Base-by-base conservation (phyloP, 2,797 vertebrate genomes). In the Spinus pinus region DNA sequence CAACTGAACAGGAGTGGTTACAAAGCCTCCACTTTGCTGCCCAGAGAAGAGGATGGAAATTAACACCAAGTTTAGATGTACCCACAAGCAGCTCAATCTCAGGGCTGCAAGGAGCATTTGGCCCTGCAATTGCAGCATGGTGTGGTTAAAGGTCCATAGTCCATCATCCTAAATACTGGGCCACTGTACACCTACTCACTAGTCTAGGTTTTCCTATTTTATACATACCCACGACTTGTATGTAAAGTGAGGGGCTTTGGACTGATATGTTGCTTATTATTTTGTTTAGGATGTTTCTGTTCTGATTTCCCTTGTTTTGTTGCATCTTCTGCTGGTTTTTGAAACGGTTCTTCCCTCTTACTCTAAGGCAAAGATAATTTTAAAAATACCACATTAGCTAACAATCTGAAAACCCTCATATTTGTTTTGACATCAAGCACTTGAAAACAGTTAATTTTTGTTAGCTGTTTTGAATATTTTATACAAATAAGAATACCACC, bases 201-300 rank as follows among this genome's bases (percentile, higher is more conserved):
- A 86, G 30, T 39, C 88, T 88, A 75, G 28, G 80, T 85, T 86
- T 93, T 92, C 93, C 91, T 81, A 23, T 54, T 90, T 96, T 78
- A 96, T 93, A 96, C 97, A 86, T 97, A 98, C 98, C 98, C 97
- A 95, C 84, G 97, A 71, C 95, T 96, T 94, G 96, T 97, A 91
- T 94, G 97, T 92, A 97, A 96, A 96, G 93, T 97, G 54, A 95
- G 84, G 35, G 94, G 58, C 81, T 97, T 97, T 65, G 97, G 90
- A 95, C 79, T 89, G 73, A 84, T 70, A 90, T 94, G 96, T 70
- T 97, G 95, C 88, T 96, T 97, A 94, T 96, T 96, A 88, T 98
- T 97, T 86, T 96, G 96, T 86, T 97, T 95, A 81, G 79, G 93
- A 93, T 96, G 95, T 96, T 98, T 97, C 84, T 96, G 94, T 91